Evolutionary conservation across 2,797 vertebrate species (phyloP).

Genomic region (Catamblyrhynchus diadema): DNA sequence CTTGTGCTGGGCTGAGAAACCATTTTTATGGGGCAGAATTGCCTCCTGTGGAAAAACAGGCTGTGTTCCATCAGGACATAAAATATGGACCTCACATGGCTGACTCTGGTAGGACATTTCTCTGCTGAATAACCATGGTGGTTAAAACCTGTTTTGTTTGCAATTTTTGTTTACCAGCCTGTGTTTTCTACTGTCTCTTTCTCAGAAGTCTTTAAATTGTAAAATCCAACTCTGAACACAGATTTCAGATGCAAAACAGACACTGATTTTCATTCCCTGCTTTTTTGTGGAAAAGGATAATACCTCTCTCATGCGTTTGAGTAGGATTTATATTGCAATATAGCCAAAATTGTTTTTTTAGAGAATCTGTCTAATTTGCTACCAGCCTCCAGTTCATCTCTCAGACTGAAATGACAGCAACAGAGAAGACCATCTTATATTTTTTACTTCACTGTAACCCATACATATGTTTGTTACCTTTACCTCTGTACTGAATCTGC

Average conservation of each 20-base stretch:
- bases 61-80: background rate
- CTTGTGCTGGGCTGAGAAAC: background rate
- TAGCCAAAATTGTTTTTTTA: background rate
- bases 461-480: background rate
- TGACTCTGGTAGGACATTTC: background rate
- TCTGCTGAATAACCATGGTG: background rate
- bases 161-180: background rate
- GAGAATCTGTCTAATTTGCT: background rate
- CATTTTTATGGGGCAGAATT: background rate
- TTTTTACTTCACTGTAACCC: background rate
- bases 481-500: background rate
- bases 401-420: background rate
- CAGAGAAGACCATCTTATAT: background rate
- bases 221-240: background rate
- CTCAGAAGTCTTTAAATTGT: background rate
- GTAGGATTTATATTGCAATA: background rate
- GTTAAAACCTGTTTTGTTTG: constrained; percentile 21
- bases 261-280: background rate
- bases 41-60: background rate
- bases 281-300: background rate
- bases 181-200: background rate
- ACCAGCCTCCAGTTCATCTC: background rate
- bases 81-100: background rate
- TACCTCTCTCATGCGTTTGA: background rate
- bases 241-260: background rate